Percentiles rank a stretch among this genome's conserved stretches.
phyloP scores from a whole-genome alignment of 2,797 vertebrate genomes.

The Sternotherus odoratus region DNA sequence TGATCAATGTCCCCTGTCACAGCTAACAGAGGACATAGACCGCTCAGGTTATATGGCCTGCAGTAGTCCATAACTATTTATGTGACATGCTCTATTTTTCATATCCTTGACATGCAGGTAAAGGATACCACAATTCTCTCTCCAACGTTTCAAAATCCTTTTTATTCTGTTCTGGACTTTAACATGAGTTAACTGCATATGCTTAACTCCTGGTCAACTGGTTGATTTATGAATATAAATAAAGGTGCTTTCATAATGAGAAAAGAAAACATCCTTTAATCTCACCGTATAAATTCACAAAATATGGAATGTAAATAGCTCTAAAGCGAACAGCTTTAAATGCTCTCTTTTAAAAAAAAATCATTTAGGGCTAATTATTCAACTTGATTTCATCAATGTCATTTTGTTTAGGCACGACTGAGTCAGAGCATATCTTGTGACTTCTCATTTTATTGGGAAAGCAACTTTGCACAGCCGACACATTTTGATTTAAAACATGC shows the following conservation, averaged over 20 bases:
- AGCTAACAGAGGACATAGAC: background rate
- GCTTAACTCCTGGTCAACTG: background rate
- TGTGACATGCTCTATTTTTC: background rate
- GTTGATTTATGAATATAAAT: background rate
- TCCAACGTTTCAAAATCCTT: background rate
- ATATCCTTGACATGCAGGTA: background rate
- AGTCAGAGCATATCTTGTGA: constrained; percentile 5
- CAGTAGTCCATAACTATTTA: background rate
- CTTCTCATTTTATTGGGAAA: constrained; percentile 4
- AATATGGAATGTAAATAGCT: background rate
- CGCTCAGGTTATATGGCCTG: background rate
- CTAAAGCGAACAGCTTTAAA: background rate
- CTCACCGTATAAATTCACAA: background rate
- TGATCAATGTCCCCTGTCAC: background rate
- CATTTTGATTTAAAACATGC: constrained; percentile 19
- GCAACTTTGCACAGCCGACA: background rate
- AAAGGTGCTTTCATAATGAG: background rate
- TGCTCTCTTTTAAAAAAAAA: background rate
- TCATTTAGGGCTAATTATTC: constrained; percentile 11
- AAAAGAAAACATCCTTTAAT: rapidly evolving
- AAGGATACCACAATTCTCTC: background rate
- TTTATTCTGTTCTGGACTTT: background rate
- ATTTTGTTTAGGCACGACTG: constrained; percentile 39
- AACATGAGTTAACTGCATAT: background rate
- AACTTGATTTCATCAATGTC: constrained; percentile 34